These are phyloP conservation scores for Endomychus coccineus DNA, from an alignment of 2,888 invertebrate species.

Conservation along the genomic window DNA sequence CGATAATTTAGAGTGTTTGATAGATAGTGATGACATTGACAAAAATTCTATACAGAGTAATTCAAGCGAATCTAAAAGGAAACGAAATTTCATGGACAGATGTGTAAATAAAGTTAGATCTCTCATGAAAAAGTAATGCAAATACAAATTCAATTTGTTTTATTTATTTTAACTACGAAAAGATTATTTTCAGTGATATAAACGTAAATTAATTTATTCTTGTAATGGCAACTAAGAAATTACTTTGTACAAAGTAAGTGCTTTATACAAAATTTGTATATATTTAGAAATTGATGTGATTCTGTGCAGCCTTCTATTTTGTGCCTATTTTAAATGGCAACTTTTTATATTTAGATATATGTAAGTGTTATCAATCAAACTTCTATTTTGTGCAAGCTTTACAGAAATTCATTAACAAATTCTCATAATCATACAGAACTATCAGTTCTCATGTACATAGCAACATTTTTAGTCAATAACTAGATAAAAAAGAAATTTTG, in stretches of 20 bases:
- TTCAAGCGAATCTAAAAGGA: constrained; percentile 55
- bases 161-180: too few species aligned
- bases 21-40: constrained; percentile 34
- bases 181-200: too few species aligned
- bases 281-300: neutral
- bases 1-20: constrained; percentile 27
- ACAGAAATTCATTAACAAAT: too few species aligned
- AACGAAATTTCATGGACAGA: constrained; percentile 78
- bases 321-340: constrained; percentile 22
- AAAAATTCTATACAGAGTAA: constrained; percentile 52
- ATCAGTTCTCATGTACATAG: too few species aligned
- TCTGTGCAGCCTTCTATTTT: constrained; percentile 19
- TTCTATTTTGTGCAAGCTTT: too few species aligned
- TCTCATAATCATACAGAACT: too few species aligned
- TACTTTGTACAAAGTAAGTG: too few species aligned
- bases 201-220: too few species aligned
- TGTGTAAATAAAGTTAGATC: constrained; percentile 75
- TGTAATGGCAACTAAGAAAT: too few species aligned
- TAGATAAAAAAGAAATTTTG: too few species aligned
- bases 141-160: constrained; percentile 5
- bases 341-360: constrained; percentile 14
- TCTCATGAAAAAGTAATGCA: neutral
- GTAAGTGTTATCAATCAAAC: constrained; percentile 26
- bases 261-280: too few species aligned
- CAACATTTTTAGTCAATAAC: too few species aligned